These are phyloP conservation scores for Umimayanthus chanpuru DNA, from an alignment of 92 coral and sea anemone species.

Conservation along the genomic window DNA sequence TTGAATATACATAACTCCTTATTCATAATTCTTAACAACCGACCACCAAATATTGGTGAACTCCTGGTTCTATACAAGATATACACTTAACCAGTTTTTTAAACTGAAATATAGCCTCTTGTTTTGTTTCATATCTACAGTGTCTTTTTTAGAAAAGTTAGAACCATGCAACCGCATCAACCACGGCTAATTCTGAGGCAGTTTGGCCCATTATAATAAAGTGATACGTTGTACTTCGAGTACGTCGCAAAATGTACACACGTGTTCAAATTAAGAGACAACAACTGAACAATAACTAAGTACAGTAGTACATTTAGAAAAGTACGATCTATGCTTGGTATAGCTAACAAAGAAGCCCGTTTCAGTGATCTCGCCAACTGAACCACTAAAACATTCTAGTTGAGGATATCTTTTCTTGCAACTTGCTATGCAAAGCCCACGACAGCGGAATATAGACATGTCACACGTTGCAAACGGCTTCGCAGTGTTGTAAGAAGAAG, in stretches of 20 bases:
- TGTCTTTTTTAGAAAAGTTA: not conserved
- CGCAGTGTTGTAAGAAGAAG: no score
- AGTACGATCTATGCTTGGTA: not conserved
- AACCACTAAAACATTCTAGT: no score
- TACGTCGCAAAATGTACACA: not conserved
- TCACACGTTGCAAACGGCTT: not conserved
- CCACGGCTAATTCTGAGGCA: not conserved
- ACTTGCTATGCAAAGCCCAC: not conserved
- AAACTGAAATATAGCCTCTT: not conserved
- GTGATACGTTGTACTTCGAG: not conserved
- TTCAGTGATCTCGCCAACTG: no score
- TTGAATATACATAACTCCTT: not conserved
- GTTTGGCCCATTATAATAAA: not conserved
- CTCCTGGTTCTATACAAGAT: not conserved
- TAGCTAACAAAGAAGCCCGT: no score
- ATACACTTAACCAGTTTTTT: not conserved
- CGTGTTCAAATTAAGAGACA: not conserved
- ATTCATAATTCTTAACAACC: not conserved
- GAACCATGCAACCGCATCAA: not conserved
- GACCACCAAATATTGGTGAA: constrained; percentile 12
- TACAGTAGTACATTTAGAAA: not conserved
- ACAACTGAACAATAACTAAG: not conserved
- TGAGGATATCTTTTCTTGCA: not conserved
- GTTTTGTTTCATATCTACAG: not conserved
- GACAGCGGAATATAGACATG: no score